Evolutionary conservation across 2,888 invertebrate genomes (phyloP), one percentile per base, ranked within the genome.

Genomic region (Scaptomyza flava): DNA sequence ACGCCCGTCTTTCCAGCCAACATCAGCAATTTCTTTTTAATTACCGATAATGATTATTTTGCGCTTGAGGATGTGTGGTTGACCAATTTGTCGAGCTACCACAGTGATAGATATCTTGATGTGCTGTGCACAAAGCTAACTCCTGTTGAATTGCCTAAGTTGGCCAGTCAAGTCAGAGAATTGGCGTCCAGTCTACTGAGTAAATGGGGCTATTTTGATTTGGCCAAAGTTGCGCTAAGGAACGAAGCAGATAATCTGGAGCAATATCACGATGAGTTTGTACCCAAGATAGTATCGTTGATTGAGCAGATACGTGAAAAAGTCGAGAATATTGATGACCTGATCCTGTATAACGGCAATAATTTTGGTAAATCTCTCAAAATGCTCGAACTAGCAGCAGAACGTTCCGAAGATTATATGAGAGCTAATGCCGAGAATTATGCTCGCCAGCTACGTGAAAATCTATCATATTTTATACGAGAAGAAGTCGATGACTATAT

Each of bases 401-500:
- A 93, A 60, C 93, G 93, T 30, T 96, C 96, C 0, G 95, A 97
- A 91, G 72, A 90, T 0, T 95, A 94, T 88, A 93, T 41, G 9
- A 1, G 12, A 41, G 8, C 0, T 5, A 9, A 5, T 41, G 41
- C 41, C 8, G 41, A 41, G 8, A 9, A 4, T 4, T 17, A 41
- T 41, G 41, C 41, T 5, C 7, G 94, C 95, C 0, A 92, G 92
- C 31, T 94, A 94, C 72, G 94, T 96, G 34, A 93, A 93, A 93
- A 94, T 83, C 95, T 96, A 88, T 95, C 94, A 6, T 89, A 92
- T 9, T 94, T 94, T 76, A 94, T 96, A 62, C 93, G 94, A n/a
- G 91, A 92, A 27, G 94, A 95, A 85, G 94, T 97, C 53, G 93
- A 94, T 68, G 93, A 93, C 53, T 97, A 96, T 92, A 91, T 96